These are phyloP conservation scores for Cryptotis parvus DNA, from an alignment of 2,113 vertebrate genomes.

Conservation along the genomic window DNA sequence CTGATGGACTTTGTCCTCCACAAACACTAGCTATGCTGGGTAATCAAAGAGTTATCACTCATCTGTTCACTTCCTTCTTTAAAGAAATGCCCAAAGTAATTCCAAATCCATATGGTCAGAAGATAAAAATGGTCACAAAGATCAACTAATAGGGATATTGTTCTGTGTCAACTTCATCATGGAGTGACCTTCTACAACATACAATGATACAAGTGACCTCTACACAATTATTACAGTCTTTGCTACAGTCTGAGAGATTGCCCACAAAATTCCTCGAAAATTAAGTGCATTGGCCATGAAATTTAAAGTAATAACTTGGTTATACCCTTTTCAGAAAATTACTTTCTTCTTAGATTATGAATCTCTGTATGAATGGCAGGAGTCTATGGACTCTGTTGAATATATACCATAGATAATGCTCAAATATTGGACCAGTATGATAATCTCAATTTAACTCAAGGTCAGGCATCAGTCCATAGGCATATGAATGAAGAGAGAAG, in stretches of 20 bases:
- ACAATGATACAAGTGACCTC: not conserved
- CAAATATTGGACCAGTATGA: conserved; percentile 3
- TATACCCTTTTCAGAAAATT: conserved; percentile 43
- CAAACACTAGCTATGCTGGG: conserved; percentile 74
- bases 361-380: not conserved
- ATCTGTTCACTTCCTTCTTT: conserved; percentile 71
- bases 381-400: not conserved
- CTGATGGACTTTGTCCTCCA: conserved; percentile 80
- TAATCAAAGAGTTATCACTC: conserved; percentile 75
- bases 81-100: conserved; percentile 54
- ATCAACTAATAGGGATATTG: not conserved
- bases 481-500: conserved; percentile 61
- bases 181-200: not conserved
- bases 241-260: not conserved
- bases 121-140: conserved; percentile 57
- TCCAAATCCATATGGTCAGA: conserved; percentile 73
- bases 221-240: not conserved
- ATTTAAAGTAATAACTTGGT: conserved; percentile 51
- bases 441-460: conserved; percentile 69
- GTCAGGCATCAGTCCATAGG: conserved; percentile 52
- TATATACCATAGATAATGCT: conserved; percentile 57
- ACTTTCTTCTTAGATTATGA: not conserved
- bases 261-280: conserved; percentile 43
- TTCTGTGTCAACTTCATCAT: not conserved
- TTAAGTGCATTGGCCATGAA: not conserved